Evolutionary conservation across 1,140 invertebrate genomes (phyloP), one percentile per base, ranked within the genome.

Genomic region (Propsilocerus akamusi): DNA sequence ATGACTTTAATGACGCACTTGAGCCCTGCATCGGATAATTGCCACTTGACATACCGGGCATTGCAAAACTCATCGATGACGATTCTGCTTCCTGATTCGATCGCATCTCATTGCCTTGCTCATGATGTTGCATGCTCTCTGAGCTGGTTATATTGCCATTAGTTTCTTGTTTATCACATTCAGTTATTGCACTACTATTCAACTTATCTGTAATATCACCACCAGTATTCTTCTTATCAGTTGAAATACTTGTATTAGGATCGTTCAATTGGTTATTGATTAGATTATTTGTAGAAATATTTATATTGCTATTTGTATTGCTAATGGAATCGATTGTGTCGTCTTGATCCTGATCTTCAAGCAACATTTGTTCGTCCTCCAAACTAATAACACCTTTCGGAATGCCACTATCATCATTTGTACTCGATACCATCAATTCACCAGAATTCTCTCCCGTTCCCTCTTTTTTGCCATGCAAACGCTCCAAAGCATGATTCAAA

Each of bases 401-500:
- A 41, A n/a, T 37, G 32, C 32, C 32, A 17, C 49, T 51, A n/a
- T 53, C 49, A 52, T 83, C 80, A 26, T 81, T 80, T 2, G 80
- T 81, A 58, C 80, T 83, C 32, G 79, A 78, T 2, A 83, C 80
- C 55, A 80, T 41, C 14, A 41, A 41, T 20, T 41, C 34, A 20
- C 34, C 34, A 8, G 46, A 52, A 12, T 55, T 57, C 5, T 55
- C 57, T 34, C 55, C 53, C 14, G 46, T 46, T 26, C 55, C 32
- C 12, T 54, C 62, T 52, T 61, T 73, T 55, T 76, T 80, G 5
- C 75, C 76, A 55, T 87, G 85, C 10, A 87, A 68, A 48, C 82
- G 75, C 59, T 88, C 85, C 3, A 88, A 60, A 1, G 85, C 83
- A 59, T 91, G 86, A 59, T 91, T 91, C 20, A 89, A 69, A 11